Evolutionary conservation across 2,797 vertebrate species (phyloP), one percentile per base, ranked within the genome.

Genomic region (Tauraco hartlaubi): DNA sequence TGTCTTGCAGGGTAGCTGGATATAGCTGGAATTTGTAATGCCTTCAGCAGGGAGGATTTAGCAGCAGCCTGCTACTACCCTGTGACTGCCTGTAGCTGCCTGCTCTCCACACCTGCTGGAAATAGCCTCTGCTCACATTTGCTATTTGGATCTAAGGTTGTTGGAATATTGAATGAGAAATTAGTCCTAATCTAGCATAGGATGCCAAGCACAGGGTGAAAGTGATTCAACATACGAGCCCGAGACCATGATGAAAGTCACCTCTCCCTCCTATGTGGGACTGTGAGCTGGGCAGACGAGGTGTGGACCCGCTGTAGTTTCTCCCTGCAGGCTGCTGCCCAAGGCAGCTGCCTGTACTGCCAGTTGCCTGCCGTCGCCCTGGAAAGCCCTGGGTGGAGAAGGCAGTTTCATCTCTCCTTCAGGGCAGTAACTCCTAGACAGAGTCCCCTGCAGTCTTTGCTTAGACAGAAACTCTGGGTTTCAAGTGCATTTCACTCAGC

Each of bases 291-390:
- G 25, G n/a, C 19, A n/a, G n/a, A 35, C 0, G 0, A 72, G 37
- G 8, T 0, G 1, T 15, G 26, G n/a, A 39, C 8, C n/a, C 4
- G 0, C n/a, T 29, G 23, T 12, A 23, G 11, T 51, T 72, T 76
- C 54, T 67, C 26, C 44, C 12, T 41, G 14, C 20, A 26, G 35
- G 21, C 23, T 43, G 31, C 49, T 74, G 44, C 49, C 22, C 16
- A 37, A 39, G 33, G 59, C 48, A 76, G 49, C 49, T 63, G n/a
- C 39, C 21, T 31, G 6, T 37, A 11, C 62, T 85, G 62, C 25
- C 74, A n/a, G 52, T 44, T 84, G 25, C 55, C 52, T 29, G 19
- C n/a, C 41, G 35, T 84, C 1, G 1, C 22, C 49, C 23, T 44
- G 28, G 33, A 67, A 76, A 63, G 28, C 63, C 55, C 75, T 41